Evolutionary conservation across 2,888 invertebrate species (phyloP).

Genomic region (Microctonus brassicae): DNA sequence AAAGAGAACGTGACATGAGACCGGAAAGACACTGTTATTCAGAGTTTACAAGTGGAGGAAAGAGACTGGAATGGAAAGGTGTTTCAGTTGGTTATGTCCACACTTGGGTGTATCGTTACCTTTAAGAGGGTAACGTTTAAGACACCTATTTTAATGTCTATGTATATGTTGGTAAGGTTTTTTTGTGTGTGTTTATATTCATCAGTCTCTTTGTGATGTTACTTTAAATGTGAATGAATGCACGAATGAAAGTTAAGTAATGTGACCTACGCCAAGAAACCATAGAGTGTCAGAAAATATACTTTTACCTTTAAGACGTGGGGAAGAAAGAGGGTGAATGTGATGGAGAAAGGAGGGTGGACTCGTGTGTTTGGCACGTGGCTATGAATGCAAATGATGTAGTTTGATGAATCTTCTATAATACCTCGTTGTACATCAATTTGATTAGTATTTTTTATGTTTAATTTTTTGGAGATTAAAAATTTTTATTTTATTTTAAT

Average conservation of each 20-base stretch:
- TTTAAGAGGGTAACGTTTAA: neutral
- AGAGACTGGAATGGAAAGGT: neutral
- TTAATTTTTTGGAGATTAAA: neutral
- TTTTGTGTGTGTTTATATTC: neutral
- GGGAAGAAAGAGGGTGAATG: neutral
- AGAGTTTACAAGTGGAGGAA: neutral
- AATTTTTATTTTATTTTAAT: neutral
- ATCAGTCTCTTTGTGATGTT: neutral
- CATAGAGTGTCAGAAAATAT: constrained; percentile 53
- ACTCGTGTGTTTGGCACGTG: constrained; percentile 45
- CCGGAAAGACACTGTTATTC: neutral
- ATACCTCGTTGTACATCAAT: neutral
- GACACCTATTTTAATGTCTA: neutral
- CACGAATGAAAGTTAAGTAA: constrained; percentile 54
- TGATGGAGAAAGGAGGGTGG: neutral
- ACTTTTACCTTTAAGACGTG: neutral
- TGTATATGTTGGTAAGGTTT: neutral
- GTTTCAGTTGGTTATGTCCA: neutral
- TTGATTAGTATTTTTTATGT: neutral
- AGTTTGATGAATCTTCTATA: constrained; percentile 10
- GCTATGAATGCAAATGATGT: constrained; percentile 53
- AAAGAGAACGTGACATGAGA: neutral
- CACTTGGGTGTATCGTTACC: neutral
- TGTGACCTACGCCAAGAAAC: constrained; percentile 62
- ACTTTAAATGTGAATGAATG: constrained; percentile 54